Evolutionary conservation across 2,797 vertebrate genomes (phyloP), one percentile per base, ranked within the genome.

Genomic region (Epinephelus malabaricus): DNA sequence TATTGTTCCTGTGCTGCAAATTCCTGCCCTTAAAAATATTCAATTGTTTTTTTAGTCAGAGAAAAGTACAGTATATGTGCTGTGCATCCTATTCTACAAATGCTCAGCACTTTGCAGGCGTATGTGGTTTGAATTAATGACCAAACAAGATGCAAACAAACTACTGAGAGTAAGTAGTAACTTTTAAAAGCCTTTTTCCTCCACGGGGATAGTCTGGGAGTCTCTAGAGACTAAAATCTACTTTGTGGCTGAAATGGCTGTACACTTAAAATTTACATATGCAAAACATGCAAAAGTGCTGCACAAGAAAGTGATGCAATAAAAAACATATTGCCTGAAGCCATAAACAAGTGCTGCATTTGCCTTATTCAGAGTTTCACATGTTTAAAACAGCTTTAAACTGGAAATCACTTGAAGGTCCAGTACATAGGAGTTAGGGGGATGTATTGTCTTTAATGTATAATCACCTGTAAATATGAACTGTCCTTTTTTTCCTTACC

Each of bases 1-100:
- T 59, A 72, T 27, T 64, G 51, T 74, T 47, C 64, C 51, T 14
- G n/a, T 9, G 25, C 13, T 60, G 58, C 46, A n/a, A 25, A 53
- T 49, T 73, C 40, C 15, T 56, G 14, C 17, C 4, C 21, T 65
- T 3, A 30, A 46, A 66, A 12, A 17, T 40, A 70, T 54, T 60
- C 2, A 18, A n/a, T 62, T 30, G 30, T 59, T 69, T 34, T 18
- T 17, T 19, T 30, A 65, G 11, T 56, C 21, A 47, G 25, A 51
- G 17, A 55, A 25, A 15, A 6, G n/a, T 38, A 43, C 40, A 43
- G 40, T 43, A 27, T 23, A 15, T 49, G 6, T 58, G 50, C 15
- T 5, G 18, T 45, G 1, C 15, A 63, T 21, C 4, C 25, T 30
- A 9, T 21, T 19, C 34, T 40, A 38, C 0, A 38, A 27, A 38